Conservation (phyloP, 2,888 invertebrate species). For the Phortica okadai region DNA sequence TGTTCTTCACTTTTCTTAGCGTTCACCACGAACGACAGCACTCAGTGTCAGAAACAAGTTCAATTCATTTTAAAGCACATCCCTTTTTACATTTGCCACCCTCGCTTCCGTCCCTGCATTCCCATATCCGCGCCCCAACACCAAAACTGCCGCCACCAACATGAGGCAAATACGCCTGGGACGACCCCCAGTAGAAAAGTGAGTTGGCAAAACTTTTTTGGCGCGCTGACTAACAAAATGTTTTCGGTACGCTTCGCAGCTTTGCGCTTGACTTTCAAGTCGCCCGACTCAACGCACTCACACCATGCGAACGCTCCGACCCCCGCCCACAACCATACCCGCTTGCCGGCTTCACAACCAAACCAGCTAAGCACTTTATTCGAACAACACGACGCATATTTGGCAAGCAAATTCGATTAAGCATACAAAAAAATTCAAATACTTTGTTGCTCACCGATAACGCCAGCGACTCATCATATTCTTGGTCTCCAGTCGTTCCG, state of each 20-base stretch:
- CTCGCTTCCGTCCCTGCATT: neutral
- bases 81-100: constrained; percentile 51
- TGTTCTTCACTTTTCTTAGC: neutral
- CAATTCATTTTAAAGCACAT: constrained; percentile 66
- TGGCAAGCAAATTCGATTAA: constrained; percentile 16
- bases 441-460: constrained; percentile 74
- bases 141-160: neutral
- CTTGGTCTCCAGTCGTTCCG: constrained; percentile 79
- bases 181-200: constrained; percentile 55
- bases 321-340: neutral
- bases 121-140: neutral
- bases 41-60: constrained; percentile 61
- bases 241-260: constrained; percentile 9
- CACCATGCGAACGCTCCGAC: too few relatives aligned
- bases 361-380: too few relatives aligned
- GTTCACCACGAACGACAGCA: constrained; percentile 16
- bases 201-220: constrained; percentile 29
- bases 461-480: constrained; percentile 83
- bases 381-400: neutral
- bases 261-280: neutral
- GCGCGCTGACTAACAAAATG: constrained; percentile 30
- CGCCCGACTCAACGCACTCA: neutral
- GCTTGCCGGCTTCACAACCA: neutral
- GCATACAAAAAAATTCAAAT: neutral
- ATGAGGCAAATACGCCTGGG: constrained; percentile 63